phyloP scores from a whole-genome alignment of 2,888 invertebrate species.

The Spilarctia lutea region DNA sequence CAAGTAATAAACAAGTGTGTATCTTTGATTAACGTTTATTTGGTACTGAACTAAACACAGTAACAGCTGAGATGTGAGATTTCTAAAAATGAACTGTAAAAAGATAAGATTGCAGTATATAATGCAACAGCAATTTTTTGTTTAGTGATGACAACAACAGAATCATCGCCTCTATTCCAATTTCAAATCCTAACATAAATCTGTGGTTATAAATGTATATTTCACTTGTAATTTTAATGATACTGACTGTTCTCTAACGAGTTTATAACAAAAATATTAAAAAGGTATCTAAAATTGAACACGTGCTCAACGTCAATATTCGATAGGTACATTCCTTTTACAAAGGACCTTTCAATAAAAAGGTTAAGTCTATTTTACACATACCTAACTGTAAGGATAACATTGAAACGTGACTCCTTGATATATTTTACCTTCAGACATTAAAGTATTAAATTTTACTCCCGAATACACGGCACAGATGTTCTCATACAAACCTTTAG shows the following conservation, averaged over 20 bases:
- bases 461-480: conserved; percentile 35
- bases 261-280: not conserved
- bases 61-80: too few relatives aligned
- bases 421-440: conserved; percentile 9
- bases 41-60: too few relatives aligned
- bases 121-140: too few relatives aligned
- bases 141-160: too few relatives aligned
- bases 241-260: not conserved
- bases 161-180: too few relatives aligned
- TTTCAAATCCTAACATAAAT: not conserved
- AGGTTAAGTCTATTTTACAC: not conserved
- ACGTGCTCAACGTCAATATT: not conserved
- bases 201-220: not conserved
- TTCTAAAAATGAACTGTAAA: too few relatives aligned
- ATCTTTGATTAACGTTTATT: too few relatives aligned
- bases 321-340: not conserved
- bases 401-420: conserved; percentile 5
- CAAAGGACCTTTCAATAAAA: not conserved
- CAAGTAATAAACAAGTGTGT: too few relatives aligned
- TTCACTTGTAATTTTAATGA: not conserved
- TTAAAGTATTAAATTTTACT: conserved; percentile 31
- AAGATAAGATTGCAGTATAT: too few relatives aligned
- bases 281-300: not conserved
- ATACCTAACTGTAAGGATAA: not conserved
- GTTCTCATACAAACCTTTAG: conserved; percentile 19